Evolutionary conservation across 2,888 invertebrate species (phyloP).

Genomic region (Apodemia duryi): DNA sequence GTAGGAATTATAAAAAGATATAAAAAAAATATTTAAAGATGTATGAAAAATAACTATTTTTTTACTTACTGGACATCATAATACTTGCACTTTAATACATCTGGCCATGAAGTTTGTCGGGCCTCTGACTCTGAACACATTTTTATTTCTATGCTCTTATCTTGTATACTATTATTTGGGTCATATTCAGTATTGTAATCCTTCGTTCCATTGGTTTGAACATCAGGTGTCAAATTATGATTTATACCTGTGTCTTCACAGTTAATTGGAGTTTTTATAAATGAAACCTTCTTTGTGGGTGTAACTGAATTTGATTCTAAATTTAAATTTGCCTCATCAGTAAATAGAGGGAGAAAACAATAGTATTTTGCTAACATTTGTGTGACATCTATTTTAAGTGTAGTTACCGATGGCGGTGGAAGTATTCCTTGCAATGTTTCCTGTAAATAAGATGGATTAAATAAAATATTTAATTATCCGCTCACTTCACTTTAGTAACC

Average conservation of each 20-base stretch:
- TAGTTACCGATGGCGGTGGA: conserved; percentile 87
- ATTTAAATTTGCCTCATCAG: conserved; percentile 48
- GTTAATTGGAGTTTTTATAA: conserved; percentile 54
- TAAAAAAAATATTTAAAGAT: background rate
- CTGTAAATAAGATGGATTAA: conserved; percentile 47
- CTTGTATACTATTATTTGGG: conserved; percentile 39
- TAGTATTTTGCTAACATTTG: conserved; percentile 82
- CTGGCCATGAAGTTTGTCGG: conserved; percentile 76
- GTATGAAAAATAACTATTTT: background rate
- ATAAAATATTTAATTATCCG: too few relatives aligned
- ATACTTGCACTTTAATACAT: conserved; percentile 80
- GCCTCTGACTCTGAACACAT: conserved; percentile 58
- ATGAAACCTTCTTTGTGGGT: conserved; percentile 63
- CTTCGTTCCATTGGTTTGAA: background rate
- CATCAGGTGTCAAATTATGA: background rate
- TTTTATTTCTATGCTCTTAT: conserved; percentile 54
- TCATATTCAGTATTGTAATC: conserved; percentile 14
- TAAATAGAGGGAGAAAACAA: conserved; percentile 71
- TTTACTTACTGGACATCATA: conserved; percentile 86
- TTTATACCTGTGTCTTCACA: conserved; percentile 7
- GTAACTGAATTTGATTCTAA: conserved; percentile 52
- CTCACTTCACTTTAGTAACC: too few relatives aligned
- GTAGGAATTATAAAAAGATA: too few relatives aligned
- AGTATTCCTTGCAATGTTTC: conserved; percentile 83
- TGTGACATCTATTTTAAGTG: conserved; percentile 81